Evolutionary conservation across 2,888 invertebrate genomes (phyloP), one percentile per base, ranked within the genome.

Genomic region (Tachina lurida): DNA sequence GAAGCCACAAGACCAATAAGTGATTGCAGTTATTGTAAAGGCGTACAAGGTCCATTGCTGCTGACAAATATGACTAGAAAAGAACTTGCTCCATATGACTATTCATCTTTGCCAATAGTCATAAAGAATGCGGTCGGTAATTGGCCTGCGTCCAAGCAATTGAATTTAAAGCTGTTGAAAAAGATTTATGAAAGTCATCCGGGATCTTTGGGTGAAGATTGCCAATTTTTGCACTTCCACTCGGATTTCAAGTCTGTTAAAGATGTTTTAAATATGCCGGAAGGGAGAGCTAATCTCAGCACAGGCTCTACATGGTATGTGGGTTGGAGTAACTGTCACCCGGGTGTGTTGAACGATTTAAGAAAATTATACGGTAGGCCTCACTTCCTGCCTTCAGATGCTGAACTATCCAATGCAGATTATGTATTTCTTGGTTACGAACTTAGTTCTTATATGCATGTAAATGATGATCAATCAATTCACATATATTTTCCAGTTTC

Each of bases 381-480:
- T 43, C 95, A 96, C 89, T 98, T 98, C 93, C 93, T 98, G 87
- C 98, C 98, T 2, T 94, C 95, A 81, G 97, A 97, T 93, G 96
- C 97, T n/a, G 98, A 98, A 93, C 95, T 96, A 90, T 96, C 97
- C 71, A 95, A 95, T 54, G 95, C 97, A 67, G 98, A 98, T 93
- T 98, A 97, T 94, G 96, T 98, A 88, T 97, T 98, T 92, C 95
- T 98, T 94, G 98, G 98, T 60, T 97, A 96, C 90, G 97, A 97
- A 89, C 96, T 96, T 90, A 98, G 98, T 81, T 97, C 98, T 81
- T 96, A 96, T 82, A 96, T 98, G 96, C 98, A 98, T 94, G 97
- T 97, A 94, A 94, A 94, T 94, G 7, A 10, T n/a, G n/a, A n/a
- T n/a, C n/a, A n/a, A n/a, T 3, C 4, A 54, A 41, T 52, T 49